These are phyloP conservation scores for Numida meleagris DNA, from an alignment of 2,113 vertebrate genomes.

Conservation along the genomic window DNA sequence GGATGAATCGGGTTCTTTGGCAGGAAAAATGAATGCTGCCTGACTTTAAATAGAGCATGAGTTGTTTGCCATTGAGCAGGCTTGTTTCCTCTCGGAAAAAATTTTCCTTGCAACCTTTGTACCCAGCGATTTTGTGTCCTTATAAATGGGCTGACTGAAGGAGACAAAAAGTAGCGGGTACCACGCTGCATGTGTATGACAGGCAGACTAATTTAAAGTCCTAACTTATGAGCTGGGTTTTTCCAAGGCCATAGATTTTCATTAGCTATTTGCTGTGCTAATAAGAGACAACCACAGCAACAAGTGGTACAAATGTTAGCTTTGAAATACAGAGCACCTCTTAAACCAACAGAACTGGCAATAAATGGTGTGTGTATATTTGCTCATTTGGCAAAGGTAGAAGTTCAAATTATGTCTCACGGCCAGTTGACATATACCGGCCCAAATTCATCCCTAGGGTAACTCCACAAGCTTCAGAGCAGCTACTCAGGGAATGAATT, in stretches of 20 bases:
- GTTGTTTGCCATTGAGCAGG: slow-evolving; percentile 47
- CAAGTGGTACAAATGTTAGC: slow-evolving; percentile 59
- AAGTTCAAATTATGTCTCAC: slow-evolving; percentile 21
- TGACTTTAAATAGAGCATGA: slow-evolving; percentile 54
- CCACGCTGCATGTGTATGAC: background rate
- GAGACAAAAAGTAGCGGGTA: slow-evolving; percentile 47
- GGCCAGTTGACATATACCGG: slow-evolving; percentile 1
- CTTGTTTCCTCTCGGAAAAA: slow-evolving; percentile 58
- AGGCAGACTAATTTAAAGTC: slow-evolving; percentile 61
- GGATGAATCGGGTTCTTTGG: background rate
- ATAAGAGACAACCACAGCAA: slow-evolving; percentile 67
- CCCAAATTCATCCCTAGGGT: slow-evolving; percentile 58
- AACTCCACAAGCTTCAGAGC: slow-evolving; percentile 4
- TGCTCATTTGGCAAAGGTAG: slow-evolving; percentile 53
- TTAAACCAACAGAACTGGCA: slow-evolving; percentile 61
- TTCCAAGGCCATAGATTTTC: slow-evolving; percentile 68
- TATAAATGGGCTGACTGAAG: slow-evolving; percentile 66
- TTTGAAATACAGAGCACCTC: slow-evolving; percentile 64
- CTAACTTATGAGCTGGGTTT: slow-evolving; percentile 65
- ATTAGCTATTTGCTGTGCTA: slow-evolving; percentile 70
- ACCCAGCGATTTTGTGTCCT: slow-evolving; percentile 8
- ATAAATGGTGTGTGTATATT: slow-evolving; percentile 57
- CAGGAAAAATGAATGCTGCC: slow-evolving; percentile 1
- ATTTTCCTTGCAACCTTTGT: slow-evolving; percentile 35
- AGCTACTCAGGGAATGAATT: background rate